Evolutionary conservation across 2,113 vertebrate species (phyloP), one percentile per base, ranked within the genome.

Genomic region (Channa maculata): DNA sequence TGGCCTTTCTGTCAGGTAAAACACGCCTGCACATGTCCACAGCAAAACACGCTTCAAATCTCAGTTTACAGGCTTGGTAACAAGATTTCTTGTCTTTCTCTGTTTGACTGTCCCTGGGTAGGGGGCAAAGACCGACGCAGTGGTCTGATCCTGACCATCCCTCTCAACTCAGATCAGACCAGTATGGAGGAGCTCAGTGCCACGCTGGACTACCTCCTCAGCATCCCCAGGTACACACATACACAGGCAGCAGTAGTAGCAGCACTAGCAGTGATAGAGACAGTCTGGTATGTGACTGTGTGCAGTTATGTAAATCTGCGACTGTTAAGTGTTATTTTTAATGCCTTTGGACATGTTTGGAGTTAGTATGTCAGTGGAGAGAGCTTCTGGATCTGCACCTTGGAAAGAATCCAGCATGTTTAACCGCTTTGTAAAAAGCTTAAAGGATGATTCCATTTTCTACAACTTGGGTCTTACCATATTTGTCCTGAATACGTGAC

Each of bases 71-170:
- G 6, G 12, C 24, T 14, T 50, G 24, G 39, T 65, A 50, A 65
- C 59, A 38, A 5, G 5, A 67, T 50, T 44, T 15, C 8, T 65
- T n/a, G 14, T 44, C 4, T 62, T 36, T 65, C 49, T 74, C 7
- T 2, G 1, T 69, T 44, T 58, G 5, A 60, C 3, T 64, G 33
- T 64, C 3, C 68, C 3, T 50, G 24, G 60, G 48, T 51, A 99
- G 98, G 98, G 79, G 98, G 98, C 52, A 99, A 99, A 85, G 98
- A 99, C 91, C 93, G 98, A 79, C 96, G 98, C 87, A 99, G 97
- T 82, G 98, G 98, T 82, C 96, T 99, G 90, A 99, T 99, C 93
- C 92, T 99, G 86, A 99, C 97, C 76, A 98, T 99, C 93, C 98
- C 98, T 59, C 93, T 99, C 88, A 95, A 97, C 79, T 96, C 97